Conservation (phyloP, 2,113 vertebrate species). For the Pan troglodytes region DNA sequence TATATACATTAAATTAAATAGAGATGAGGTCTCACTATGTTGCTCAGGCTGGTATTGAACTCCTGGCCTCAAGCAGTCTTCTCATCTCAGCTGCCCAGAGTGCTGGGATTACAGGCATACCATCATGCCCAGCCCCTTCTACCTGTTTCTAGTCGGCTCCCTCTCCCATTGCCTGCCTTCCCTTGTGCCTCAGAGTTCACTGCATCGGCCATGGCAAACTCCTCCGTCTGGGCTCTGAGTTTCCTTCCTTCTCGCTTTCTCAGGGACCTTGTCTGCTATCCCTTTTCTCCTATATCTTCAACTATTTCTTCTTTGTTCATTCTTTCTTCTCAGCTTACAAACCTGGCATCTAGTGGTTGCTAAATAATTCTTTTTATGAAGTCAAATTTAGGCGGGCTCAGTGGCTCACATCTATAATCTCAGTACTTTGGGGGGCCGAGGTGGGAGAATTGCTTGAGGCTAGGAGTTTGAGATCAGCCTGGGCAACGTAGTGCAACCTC, state of each 20-base stretch:
- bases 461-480: no score
- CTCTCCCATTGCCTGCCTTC: neutral
- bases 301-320: neutral
- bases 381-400: neutral
- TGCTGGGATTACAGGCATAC: no score
- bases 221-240: neutral
- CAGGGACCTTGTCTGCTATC: neutral
- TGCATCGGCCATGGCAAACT: neutral
- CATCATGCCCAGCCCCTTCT: no score
- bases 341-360: neutral
- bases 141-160: neutral
- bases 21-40: no score
- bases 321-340: conserved; percentile 15
- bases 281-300: neutral
- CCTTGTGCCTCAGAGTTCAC: neutral
- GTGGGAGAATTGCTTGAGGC: no score
- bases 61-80: no score
- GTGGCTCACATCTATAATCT: no score
- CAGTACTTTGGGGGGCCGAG: no score
- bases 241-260: neutral
- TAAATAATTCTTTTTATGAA: neutral
- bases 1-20: no score
- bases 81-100: no score
- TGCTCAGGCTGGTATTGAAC: no score
- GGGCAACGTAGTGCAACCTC: no score